phyloP scores from a whole-genome alignment of 2,113 vertebrate genomes.

The Cygnus atratus region DNA sequence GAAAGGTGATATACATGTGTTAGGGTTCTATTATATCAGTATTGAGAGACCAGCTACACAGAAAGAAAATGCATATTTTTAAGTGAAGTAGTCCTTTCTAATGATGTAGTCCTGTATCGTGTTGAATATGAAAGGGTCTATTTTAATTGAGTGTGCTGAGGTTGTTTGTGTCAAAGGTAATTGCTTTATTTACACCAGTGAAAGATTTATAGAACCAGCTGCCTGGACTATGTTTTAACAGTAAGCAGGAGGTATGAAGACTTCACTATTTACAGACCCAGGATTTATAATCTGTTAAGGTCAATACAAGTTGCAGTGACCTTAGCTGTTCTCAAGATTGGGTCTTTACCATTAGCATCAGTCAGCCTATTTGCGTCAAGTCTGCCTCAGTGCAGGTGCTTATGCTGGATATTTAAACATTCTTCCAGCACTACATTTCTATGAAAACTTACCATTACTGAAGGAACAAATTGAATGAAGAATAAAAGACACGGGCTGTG shows the following conservation, averaged over 20 bases:
- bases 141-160: background rate
- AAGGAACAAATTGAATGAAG: background rate
- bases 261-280: background rate
- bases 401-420: background rate
- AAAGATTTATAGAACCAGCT: background rate
- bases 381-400: background rate
- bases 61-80: background rate
- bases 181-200: background rate
- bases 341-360: background rate
- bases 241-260: background rate
- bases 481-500: background rate
- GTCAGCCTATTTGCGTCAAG: background rate
- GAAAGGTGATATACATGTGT: background rate
- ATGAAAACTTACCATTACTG: background rate
- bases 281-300: background rate
- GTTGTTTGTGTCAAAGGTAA: conserved; percentile 36
- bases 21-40: background rate
- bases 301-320: background rate
- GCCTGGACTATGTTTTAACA: background rate
- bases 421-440: background rate
- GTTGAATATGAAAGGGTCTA: background rate
- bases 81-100: background rate
- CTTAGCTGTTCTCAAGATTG: background rate
- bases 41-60: background rate
- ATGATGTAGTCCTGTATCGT: background rate